Evolutionary conservation across 35 echinoderm and acorn worm genomes (phyloP).

Genomic region (Apostichopus californicus): DNA sequence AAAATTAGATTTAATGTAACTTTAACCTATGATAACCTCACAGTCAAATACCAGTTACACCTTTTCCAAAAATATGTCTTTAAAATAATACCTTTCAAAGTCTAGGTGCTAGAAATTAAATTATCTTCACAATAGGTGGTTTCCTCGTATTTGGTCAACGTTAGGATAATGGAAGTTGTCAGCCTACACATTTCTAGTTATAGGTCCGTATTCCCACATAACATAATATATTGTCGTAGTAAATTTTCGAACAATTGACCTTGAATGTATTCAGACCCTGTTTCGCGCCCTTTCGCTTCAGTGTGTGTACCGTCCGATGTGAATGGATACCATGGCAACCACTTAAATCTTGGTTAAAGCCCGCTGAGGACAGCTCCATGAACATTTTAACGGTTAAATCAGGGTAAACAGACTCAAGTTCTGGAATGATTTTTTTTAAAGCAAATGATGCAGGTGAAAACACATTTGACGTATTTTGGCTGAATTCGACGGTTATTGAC

Average conservation of each 20-base stretch:
- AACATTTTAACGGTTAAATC: neutral
- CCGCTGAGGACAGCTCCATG: neutral
- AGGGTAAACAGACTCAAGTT: too few relatives aligned
- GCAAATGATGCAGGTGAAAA: too few relatives aligned
- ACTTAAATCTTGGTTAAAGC: neutral
- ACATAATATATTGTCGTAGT: neutral
- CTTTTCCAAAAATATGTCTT: conserved; percentile 23
- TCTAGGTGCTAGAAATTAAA: neutral
- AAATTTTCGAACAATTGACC: neutral
- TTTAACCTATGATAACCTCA: neutral
- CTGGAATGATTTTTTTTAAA: too few relatives aligned
- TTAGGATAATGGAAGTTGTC: neutral
- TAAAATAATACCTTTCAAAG: neutral
- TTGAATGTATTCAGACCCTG: neutral
- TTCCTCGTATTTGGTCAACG: neutral
- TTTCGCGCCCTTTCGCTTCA: neutral
- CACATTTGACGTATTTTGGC: too few relatives aligned
- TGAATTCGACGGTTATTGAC: neutral
- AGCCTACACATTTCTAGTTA: neutral
- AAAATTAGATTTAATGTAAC: conserved; percentile 15
- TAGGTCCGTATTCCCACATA: neutral
- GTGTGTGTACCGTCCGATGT: neutral
- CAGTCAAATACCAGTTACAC: conserved; percentile 14
- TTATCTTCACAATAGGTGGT: conserved; percentile 6
- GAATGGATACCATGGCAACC: neutral